Conservation (phyloP, 2,888 invertebrate genomes). For the Rhyacophila evoluta region DNA sequence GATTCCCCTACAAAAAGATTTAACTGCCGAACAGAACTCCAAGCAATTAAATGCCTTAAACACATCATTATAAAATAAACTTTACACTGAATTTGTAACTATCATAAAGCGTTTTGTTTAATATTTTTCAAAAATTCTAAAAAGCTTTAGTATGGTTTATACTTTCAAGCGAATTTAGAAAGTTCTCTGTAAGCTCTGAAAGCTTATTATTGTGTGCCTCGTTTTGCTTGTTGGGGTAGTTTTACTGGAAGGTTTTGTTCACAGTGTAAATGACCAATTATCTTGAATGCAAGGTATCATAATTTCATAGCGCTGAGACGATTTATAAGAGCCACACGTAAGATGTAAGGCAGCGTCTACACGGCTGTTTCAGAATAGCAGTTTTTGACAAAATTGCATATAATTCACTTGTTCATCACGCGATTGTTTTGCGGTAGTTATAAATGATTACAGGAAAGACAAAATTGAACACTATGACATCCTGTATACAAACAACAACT, state of each 20-base stretch:
- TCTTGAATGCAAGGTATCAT: constrained; percentile 40
- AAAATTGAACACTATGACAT: neutral
- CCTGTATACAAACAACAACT: too few species aligned
- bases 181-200: neutral
- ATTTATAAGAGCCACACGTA: constrained; percentile 50
- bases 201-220: neutral
- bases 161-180: constrained; percentile 1
- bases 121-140: neutral
- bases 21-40: neutral
- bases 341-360: constrained; percentile 20
- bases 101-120: neutral
- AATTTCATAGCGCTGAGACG: constrained; percentile 38
- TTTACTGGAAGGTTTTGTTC: neutral
- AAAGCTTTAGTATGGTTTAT: neutral
- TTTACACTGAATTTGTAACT: neutral
- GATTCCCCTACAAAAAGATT: neutral
- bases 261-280: constrained; percentile 45
- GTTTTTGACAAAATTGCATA: neutral
- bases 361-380: neutral
- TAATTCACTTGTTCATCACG: neutral
- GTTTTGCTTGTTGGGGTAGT: neutral
- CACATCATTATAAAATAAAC: neutral
- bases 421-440: neutral
- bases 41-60: constrained; percentile 14
- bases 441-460: neutral